These are phyloP conservation scores for Sitodiplosis mosellana DNA, from an alignment of 1,140 invertebrate species.

Conservation along the genomic window DNA sequence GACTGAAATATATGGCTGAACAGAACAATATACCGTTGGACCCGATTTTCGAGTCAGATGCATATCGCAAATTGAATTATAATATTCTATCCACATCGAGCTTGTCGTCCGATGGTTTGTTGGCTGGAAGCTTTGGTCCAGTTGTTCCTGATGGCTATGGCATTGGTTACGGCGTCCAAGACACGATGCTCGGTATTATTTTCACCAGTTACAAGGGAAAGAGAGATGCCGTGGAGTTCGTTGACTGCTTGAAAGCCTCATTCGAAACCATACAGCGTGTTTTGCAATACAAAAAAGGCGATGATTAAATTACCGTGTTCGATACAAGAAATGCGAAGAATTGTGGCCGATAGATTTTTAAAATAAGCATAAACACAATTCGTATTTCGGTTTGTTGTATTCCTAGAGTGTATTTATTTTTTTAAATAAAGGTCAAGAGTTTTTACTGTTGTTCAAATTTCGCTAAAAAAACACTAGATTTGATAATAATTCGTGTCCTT, in stretches of 20 bases:
- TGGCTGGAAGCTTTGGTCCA: constrained; percentile 85
- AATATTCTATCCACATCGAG: constrained; percentile 94
- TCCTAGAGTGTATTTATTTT: too few relatives aligned
- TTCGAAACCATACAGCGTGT: background rate
- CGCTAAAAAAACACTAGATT: too few relatives aligned
- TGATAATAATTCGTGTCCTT: too few relatives aligned
- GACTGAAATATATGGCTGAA: constrained; percentile 50
- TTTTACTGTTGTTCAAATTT: too few relatives aligned
- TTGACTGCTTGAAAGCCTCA: constrained; percentile 34
- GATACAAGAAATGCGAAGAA: too few relatives aligned
- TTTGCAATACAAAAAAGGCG: background rate
- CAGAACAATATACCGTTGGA: constrained; percentile 35
- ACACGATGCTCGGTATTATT: constrained; percentile 54
- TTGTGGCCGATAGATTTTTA: too few relatives aligned
- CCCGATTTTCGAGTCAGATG: constrained; percentile 58
- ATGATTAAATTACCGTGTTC: too few relatives aligned
- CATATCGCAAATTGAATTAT: constrained; percentile 68
- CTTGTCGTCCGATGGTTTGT: constrained; percentile 68
- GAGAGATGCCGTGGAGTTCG: constrained; percentile 47
- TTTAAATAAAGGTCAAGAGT: too few relatives aligned
- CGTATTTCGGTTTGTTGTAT: too few relatives aligned
- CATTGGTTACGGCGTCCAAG: constrained; percentile 62
- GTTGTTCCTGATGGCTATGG: constrained; percentile 81
- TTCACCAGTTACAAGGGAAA: constrained; percentile 58
- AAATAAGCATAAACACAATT: too few relatives aligned